Percentiles rank a stretch among this genome's conserved stretches.
Conservation (phyloP, 2,113 vertebrate species). For the Leptobrachium ailaonicum region DNA sequence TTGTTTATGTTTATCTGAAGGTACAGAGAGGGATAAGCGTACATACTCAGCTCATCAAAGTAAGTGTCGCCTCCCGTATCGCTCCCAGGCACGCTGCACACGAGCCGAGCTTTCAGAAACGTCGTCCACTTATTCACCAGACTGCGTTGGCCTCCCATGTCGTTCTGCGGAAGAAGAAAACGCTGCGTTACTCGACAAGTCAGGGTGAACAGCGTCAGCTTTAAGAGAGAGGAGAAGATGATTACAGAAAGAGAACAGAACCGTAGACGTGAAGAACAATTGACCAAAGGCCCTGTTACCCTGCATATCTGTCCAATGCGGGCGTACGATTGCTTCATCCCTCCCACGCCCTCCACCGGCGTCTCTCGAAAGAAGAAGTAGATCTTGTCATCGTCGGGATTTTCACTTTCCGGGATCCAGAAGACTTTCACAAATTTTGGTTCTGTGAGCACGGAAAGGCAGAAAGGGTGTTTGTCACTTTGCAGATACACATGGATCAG, state of each 20-base stretch:
- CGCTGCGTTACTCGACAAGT: background rate
- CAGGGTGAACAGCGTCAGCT: no score
- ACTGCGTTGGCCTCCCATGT: slow-evolving; percentile 91
- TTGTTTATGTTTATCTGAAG: no score
- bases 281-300: slow-evolving; percentile 62
- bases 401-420: slow-evolving; percentile 95
- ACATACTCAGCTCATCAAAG: slow-evolving; percentile 94
- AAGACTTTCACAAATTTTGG: slow-evolving; percentile 94
- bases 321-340: slow-evolving; percentile 84
- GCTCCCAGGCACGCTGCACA: slow-evolving; percentile 82
- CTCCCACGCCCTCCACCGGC: slow-evolving; percentile 85
- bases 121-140: slow-evolving; percentile 98
- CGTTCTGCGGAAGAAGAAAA: slow-evolving; percentile 73
- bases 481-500: no score
- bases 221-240: background rate
- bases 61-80: slow-evolving; percentile 84
- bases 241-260: background rate
- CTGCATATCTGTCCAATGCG: slow-evolving; percentile 93
- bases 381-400: slow-evolving; percentile 92
- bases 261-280: background rate
- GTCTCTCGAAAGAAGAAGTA: slow-evolving; percentile 97
- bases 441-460: slow-evolving; percentile 66
- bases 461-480: background rate
- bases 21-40: background rate
- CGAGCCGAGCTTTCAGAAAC: slow-evolving; percentile 90